A percentile compares a stretch with the other conserved stretches of the same genome.
phyloP scores from a whole-genome alignment of 2,888 invertebrate species.

The Brachynemurus nebulosus region DNA sequence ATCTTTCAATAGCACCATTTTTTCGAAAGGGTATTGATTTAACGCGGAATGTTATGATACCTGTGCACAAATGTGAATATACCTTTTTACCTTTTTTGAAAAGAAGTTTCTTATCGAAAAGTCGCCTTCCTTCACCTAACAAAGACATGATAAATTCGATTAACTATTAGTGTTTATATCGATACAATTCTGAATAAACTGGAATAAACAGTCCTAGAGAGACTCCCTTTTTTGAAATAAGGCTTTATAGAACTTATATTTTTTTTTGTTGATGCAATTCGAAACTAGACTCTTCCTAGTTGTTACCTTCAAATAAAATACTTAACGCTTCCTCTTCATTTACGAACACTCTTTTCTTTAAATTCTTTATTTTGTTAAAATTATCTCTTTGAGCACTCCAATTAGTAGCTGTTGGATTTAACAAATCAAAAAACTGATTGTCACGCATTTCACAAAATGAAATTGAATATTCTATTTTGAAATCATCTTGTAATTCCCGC shows the following conservation, averaged over 20 bases:
- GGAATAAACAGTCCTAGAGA: no score
- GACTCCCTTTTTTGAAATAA: no score
- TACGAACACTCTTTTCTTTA: conserved; percentile 22
- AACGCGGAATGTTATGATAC: conserved; percentile 30
- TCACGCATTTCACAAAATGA: conserved; percentile 30
- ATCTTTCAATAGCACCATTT: no score
- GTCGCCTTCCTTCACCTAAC: conserved; percentile 29
- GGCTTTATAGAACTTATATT: no score
- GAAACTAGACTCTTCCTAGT: no score
- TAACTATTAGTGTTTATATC: background rate
- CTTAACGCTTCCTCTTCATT: conserved; percentile 25
- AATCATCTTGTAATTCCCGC: conserved; percentile 20
- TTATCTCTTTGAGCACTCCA: no score
- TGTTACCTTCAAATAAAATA: conserved; percentile 26
- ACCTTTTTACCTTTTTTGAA: conserved; percentile 24
- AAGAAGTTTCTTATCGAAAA: conserved; percentile 21
- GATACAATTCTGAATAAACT: no score
- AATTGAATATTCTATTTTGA: conserved; percentile 26
- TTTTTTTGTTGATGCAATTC: no score
- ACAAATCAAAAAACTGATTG: conserved; percentile 26
- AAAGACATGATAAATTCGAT: conserved; percentile 9
- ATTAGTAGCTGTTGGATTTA: no score
- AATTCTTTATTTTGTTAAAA: conserved; percentile 16
- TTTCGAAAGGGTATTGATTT: no score
- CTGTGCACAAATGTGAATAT: conserved; percentile 28